Conservation (phyloP, 2,113 vertebrate species). For the Rhabdomys dilectus region DNA sequence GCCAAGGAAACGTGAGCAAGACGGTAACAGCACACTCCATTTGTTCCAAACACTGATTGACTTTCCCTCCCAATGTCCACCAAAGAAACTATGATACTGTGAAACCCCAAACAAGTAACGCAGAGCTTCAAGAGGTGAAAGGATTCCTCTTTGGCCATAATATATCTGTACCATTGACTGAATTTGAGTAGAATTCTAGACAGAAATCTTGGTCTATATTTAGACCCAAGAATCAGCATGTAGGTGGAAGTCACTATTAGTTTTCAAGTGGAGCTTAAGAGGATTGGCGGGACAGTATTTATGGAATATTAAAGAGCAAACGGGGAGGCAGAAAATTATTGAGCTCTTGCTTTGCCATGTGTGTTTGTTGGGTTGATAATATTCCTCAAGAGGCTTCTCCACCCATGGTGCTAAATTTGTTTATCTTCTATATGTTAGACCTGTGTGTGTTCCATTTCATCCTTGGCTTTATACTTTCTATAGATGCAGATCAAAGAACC, state of each 20-base stretch:
- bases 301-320: background rate
- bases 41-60: background rate
- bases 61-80: background rate
- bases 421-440: background rate
- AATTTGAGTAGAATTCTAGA: slow-evolving; percentile 19
- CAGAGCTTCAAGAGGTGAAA: background rate
- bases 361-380: background rate
- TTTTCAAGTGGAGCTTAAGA: background rate
- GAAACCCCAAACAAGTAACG: background rate
- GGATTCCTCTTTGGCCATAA: background rate
- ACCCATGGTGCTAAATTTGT: background rate
- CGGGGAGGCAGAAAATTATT: background rate
- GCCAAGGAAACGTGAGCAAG: background rate
- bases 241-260: background rate
- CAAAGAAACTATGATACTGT: background rate
- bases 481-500: background rate
- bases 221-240: background rate
- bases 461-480: background rate
- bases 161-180: background rate
- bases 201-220: background rate
- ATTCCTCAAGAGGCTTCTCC: background rate
- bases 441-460: slow-evolving; percentile 30
- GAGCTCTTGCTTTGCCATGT: background rate
- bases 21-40: no score
- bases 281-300: background rate